A percentile compares a stretch with the other conserved stretches of the same genome.
phyloP scores from a whole-genome alignment of 1,140 invertebrate genomes.

The Drosophila setifemur region DNA sequence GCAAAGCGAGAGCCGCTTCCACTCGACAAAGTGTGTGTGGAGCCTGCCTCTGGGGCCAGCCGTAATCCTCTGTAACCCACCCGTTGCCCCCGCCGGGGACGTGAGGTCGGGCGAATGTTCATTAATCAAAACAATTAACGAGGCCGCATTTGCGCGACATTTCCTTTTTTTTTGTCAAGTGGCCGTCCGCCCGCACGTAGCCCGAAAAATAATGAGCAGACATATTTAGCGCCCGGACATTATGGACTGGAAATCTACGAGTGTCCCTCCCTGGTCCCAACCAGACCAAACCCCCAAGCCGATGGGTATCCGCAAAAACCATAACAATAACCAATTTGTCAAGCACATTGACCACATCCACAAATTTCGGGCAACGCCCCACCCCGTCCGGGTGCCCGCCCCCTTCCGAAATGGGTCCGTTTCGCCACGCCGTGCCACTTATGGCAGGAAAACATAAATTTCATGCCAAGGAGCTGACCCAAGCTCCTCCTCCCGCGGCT shows the following conservation, averaged over 20 bases:
- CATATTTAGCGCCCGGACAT: constrained; percentile 65
- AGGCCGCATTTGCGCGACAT: constrained; percentile 76
- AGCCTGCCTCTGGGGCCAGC: not conserved
- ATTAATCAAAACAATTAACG: constrained; percentile 81
- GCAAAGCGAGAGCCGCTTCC: constrained; percentile 51
- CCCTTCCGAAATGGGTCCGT: constrained; percentile 21
- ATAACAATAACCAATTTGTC: constrained; percentile 81
- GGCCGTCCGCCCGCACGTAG: constrained; percentile 52
- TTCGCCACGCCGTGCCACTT: constrained; percentile 70
- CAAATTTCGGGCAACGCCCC: constrained; percentile 35
- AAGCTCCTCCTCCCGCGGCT: constrained; percentile 27
- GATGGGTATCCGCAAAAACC: constrained; percentile 49
- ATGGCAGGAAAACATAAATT: constrained; percentile 78
- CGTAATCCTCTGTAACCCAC: not conserved
- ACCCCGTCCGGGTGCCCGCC: constrained; percentile 5
- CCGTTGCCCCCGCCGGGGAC: constrained; percentile 10
- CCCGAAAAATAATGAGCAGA: constrained; percentile 63
- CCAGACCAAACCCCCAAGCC: not conserved
- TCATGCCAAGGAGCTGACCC: constrained; percentile 55
- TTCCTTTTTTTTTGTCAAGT: constrained; percentile 69
- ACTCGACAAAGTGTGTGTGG: not conserved
- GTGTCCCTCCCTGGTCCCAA: not conserved
- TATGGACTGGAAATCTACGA: constrained; percentile 35
- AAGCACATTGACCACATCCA: constrained; percentile 76
- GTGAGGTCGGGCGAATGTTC: constrained; percentile 72